Percentiles rank a stretch among this genome's conserved stretches.
phyloP scores from a whole-genome alignment of 2,888 invertebrate genomes.

The Drepana falcataria region DNA sequence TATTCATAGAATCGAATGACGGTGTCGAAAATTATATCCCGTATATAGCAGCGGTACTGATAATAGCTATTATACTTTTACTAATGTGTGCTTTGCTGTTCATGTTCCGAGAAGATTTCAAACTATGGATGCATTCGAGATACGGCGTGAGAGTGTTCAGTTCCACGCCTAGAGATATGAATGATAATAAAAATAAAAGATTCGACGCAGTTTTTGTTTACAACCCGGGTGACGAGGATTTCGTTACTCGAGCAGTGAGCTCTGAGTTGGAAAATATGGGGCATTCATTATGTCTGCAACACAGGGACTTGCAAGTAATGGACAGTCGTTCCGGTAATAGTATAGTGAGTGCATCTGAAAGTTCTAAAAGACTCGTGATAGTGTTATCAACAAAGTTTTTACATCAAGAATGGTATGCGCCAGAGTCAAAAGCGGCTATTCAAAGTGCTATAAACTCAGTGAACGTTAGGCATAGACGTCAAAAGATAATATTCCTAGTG shows the following conservation, averaged over 20 bases:
- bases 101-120: conserved; percentile 86
- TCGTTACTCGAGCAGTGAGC: conserved; percentile 82
- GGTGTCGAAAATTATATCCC: conserved; percentile 86
- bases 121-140: conserved; percentile 87
- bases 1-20: conserved; percentile 81
- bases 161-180: conserved; percentile 75
- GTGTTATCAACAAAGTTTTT: conserved; percentile 89
- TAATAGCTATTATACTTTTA: conserved; percentile 83
- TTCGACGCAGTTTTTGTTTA: conserved; percentile 94
- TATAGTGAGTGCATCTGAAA: conserved; percentile 77
- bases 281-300: conserved; percentile 82
- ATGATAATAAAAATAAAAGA: conserved; percentile 81
- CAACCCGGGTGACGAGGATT: conserved; percentile 88
- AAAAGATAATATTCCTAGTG: conserved; percentile 78
- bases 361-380: conserved; percentile 85
- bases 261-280: conserved; percentile 85
- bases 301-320: conserved; percentile 79
- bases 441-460: conserved; percentile 84
- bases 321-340: conserved; percentile 77
- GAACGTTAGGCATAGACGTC: conserved; percentile 81
- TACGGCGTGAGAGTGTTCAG: conserved; percentile 87
- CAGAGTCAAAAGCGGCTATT: conserved; percentile 89
- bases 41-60: conserved; percentile 84
- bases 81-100: conserved; percentile 84
- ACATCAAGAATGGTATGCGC: conserved; percentile 89